Percentiles rank a stretch among this genome's conserved stretches.
These are phyloP conservation scores for Mellilla xanthometata DNA, from an alignment of 2,888 invertebrate species.

Conservation along the genomic window DNA sequence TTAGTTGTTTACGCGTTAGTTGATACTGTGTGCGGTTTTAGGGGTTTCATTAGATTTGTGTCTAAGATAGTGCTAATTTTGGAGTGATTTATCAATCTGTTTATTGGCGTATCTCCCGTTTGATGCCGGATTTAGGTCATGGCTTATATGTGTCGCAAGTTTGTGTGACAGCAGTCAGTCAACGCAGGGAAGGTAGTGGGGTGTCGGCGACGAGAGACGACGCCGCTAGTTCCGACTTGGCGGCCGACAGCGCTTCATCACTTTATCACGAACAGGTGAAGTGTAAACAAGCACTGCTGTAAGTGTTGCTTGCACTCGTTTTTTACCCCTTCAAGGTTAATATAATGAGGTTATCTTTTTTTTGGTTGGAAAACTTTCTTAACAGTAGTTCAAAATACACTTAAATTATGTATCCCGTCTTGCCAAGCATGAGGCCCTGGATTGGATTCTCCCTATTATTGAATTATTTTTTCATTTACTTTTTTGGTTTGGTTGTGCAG, in stretches of 20 bases:
- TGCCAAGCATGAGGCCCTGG: no score
- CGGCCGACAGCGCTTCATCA: conserved; percentile 34
- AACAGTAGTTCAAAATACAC: no score
- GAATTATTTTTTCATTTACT: no score
- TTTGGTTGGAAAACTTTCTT: no score
- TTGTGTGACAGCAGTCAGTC: conserved; percentile 60
- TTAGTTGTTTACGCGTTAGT: conserved; percentile 8
- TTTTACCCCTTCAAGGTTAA: no score
- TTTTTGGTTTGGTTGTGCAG: no score
- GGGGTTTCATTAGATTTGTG: not conserved
- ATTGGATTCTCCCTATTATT: no score
- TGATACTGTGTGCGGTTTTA: no score
- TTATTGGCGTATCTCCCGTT: conserved; percentile 48
- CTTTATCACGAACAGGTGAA: conserved; percentile 31
- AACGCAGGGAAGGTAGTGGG: conserved; percentile 47
- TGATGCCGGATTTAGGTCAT: conserved; percentile 61
- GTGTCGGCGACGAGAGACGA: conserved; percentile 50
- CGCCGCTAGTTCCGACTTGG: conserved; percentile 58
- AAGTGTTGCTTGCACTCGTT: not conserved
- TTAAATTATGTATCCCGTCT: no score
- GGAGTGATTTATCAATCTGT: conserved; percentile 34
- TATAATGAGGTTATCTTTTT: no score
- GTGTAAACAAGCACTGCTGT: conserved; percentile 31
- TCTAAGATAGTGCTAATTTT: conserved; percentile 11
- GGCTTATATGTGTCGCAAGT: conserved; percentile 54